These are phyloP conservation scores for Chaitophorus viminalis DNA, from an alignment of 2,888 invertebrate species.

Conservation along the genomic window DNA sequence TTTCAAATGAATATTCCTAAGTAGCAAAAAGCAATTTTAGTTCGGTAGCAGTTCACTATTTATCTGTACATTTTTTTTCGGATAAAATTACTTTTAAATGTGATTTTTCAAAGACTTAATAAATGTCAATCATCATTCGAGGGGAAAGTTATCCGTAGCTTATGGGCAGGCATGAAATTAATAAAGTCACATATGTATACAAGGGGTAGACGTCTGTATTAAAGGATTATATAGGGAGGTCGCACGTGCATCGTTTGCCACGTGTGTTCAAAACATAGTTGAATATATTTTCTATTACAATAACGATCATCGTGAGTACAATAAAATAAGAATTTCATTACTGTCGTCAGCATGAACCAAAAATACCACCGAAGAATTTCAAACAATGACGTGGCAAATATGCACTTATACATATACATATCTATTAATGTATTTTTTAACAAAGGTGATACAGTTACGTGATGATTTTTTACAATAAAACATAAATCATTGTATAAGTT, in stretches of 20 bases:
- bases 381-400: neutral
- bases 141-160: neutral
- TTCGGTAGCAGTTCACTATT: too few species aligned
- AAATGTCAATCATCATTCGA: conserved; percentile 50
- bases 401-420: too few species aligned
- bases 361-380: neutral
- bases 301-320: neutral
- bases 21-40: too few species aligned
- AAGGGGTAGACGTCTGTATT: conserved; percentile 42
- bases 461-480: too few species aligned
- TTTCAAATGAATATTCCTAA: too few species aligned
- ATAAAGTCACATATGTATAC: conserved; percentile 58
- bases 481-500: too few species aligned
- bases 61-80: too few species aligned
- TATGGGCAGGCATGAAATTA: conserved; percentile 25
- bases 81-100: too few species aligned
- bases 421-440: too few species aligned
- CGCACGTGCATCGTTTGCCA: conserved; percentile 43
- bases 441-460: too few species aligned
- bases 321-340: conserved; percentile 25
- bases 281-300: conserved; percentile 48
- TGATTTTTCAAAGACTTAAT: conserved; percentile 22
- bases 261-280: conserved; percentile 51
- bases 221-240: conserved; percentile 49
- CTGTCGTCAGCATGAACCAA: neutral